Percentiles rank a stretch among this genome's conserved stretches.
Conservation (phyloP, 2,113 vertebrate genomes). For the Lathamus discolor region DNA sequence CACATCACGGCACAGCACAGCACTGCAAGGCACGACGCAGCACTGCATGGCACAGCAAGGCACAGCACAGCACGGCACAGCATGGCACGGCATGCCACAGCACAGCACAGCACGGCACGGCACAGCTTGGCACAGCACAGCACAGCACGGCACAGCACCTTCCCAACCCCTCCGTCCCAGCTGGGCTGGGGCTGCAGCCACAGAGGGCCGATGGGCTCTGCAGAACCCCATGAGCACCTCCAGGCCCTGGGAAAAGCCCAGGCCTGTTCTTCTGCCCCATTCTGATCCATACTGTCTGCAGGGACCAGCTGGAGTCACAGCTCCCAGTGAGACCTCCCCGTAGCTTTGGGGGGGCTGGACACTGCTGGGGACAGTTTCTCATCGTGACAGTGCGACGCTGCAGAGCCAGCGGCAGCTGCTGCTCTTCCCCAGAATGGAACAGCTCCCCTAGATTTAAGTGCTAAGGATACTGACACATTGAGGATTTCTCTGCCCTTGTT, state of each 20-base stretch:
- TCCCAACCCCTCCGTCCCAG: fast-evolving
- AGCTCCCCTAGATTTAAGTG: neutral
- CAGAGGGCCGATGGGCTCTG: too few relatives aligned
- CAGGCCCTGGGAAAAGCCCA: neutral
- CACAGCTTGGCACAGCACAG: neutral
- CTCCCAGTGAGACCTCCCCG: fast-evolving
- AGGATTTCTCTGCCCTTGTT: constrained; percentile 16
- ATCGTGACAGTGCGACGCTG: fast-evolving
- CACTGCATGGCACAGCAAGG: too few relatives aligned
- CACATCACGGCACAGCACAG: too few relatives aligned
- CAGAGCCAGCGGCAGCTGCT: constrained; percentile 1
- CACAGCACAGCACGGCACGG: neutral
- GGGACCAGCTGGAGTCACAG: fast-evolving
- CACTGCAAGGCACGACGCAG: too few relatives aligned
- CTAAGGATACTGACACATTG: constrained; percentile 29
- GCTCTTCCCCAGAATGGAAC: neutral
- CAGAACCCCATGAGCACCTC: fast-evolving
- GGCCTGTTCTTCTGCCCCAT: neutral
- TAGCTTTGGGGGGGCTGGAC: neutral
- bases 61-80: too few relatives aligned
- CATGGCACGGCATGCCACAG: neutral
- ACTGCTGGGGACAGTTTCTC: neutral
- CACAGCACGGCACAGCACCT: neutral
- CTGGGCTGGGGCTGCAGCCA: fast-evolving
- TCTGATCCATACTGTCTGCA: fast-evolving